phyloP scores from a whole-genome alignment of 2,888 invertebrate species.

The Mythimna loreyi region DNA sequence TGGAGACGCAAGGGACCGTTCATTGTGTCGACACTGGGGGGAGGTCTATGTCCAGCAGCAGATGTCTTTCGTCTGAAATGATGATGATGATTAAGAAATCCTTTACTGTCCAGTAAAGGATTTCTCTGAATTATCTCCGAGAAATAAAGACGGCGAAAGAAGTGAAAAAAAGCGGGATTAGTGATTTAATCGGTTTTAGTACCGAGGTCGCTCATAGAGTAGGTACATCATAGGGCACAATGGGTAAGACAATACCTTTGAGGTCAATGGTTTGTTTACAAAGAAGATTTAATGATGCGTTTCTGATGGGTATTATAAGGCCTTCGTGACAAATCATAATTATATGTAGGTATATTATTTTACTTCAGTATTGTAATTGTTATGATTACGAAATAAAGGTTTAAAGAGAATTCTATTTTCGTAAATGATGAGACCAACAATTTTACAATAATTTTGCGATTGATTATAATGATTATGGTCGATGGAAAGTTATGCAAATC shows the following conservation, averaged over 20 bases:
- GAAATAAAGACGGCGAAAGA: too few relatives aligned
- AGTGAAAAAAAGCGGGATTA: too few relatives aligned
- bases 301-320: background rate
- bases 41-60: too few relatives aligned
- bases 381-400: constrained; percentile 2
- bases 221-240: constrained; percentile 5
- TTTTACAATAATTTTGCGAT: background rate
- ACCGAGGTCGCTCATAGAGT: background rate
- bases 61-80: too few relatives aligned
- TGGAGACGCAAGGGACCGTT: too few relatives aligned
- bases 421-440: background rate
- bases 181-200: background rate
- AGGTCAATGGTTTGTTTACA: constrained; percentile 16
- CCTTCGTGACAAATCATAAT: background rate
- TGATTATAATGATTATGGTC: background rate
- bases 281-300: constrained; percentile 28
- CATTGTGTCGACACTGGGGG: too few relatives aligned
- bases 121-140: background rate
- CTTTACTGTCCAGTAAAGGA: too few relatives aligned
- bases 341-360: too few relatives aligned
- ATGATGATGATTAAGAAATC: too few relatives aligned
- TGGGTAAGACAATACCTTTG: constrained; percentile 1
- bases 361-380: too few relatives aligned
- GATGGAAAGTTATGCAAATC: background rate
- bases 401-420: background rate